Evolutionary conservation across 1,140 invertebrate genomes (phyloP), one percentile per base, ranked within the genome.

Genomic region (Drosophila ananassae): DNA sequence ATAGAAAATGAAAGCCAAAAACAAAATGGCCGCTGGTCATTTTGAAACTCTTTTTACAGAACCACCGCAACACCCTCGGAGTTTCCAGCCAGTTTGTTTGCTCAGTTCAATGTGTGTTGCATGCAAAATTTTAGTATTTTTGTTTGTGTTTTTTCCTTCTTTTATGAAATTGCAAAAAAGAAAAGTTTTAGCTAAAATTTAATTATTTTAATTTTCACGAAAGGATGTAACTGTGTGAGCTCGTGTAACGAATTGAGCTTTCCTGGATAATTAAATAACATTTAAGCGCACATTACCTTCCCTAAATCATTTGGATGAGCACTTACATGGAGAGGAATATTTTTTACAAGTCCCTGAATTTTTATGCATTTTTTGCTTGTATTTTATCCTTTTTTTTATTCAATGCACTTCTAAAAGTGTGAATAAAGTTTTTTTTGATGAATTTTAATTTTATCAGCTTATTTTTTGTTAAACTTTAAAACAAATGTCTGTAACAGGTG

Each of bases 151-250:
- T 48, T 21, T 37, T 53, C 30, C 39, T n/a, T 46, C 48, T 37
- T 57, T 58, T 55, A 22, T n/a, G 58, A 82, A 87, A 72, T 69
- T 44, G 17, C 17, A 17, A 17, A 17, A 17, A 17, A 17, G 17
- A 13, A 85, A 85, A 82, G 82, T 85, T 85, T 78, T 75, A 54
- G 73, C 74, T 52, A 34, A 85, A 81, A 87, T 85, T 85, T 68
- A 69, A 85, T 85, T 85, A 78, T 87, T 72, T 75, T 73, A 72
- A 63, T 78, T 77, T 80, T 72, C 54, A 55, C 61, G 54, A 28
- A 68, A 56, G 10, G n/a, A n/a, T 39, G 24, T 28, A 28, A 6
- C 25, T 28, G 25, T 28, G 6, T 7, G 25, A 6, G 25, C 25
- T 24, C 56, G 28, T 44, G 17, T 21, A 41, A 34, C 25, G 21